These are phyloP conservation scores for Yponomeuta evonymella DNA, from an alignment of 2,888 invertebrate species.

Conservation along the genomic window DNA sequence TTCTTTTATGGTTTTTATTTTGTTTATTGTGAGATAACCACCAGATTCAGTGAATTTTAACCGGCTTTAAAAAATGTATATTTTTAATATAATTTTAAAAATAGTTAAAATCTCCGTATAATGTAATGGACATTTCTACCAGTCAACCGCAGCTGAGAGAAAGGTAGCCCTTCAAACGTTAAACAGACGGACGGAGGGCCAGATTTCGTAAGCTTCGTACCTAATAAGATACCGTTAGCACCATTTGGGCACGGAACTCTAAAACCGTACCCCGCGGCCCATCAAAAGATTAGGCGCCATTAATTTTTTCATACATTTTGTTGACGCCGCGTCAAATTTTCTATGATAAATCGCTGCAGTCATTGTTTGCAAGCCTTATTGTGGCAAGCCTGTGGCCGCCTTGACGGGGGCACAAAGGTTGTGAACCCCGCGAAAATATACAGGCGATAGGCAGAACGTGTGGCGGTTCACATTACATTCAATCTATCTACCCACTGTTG, in stretches of 20 bases:
- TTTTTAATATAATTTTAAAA: too few relatives aligned
- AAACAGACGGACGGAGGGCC: too few relatives aligned
- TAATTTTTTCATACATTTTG: constrained; percentile 15
- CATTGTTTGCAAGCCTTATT: constrained; percentile 15
- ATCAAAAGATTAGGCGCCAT: constrained; percentile 8
- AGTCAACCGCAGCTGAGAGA: too few relatives aligned
- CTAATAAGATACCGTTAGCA: background rate
- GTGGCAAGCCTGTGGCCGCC: background rate
- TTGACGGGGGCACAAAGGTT: constrained; percentile 12
- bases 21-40: too few relatives aligned
- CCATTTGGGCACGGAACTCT: background rate
- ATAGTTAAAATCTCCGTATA: too few relatives aligned
- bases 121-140: too few relatives aligned
- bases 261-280: background rate
- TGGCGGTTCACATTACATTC: background rate
- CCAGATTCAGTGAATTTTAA: too few relatives aligned
- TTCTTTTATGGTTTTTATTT: too few relatives aligned
- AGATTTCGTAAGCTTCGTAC: too few relatives aligned
- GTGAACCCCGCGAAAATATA: constrained; percentile 1
- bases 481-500: too few relatives aligned
- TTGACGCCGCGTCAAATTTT: constrained; percentile 13
- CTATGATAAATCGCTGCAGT: constrained; percentile 14
- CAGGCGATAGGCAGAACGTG: background rate
- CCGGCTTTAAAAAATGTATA: too few relatives aligned
- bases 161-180: too few relatives aligned